Percentiles rank a stretch among this genome's conserved stretches.
phyloP scores from a whole-genome alignment of 2,797 vertebrate genomes.

The Notolepis coatsorum region DNA sequence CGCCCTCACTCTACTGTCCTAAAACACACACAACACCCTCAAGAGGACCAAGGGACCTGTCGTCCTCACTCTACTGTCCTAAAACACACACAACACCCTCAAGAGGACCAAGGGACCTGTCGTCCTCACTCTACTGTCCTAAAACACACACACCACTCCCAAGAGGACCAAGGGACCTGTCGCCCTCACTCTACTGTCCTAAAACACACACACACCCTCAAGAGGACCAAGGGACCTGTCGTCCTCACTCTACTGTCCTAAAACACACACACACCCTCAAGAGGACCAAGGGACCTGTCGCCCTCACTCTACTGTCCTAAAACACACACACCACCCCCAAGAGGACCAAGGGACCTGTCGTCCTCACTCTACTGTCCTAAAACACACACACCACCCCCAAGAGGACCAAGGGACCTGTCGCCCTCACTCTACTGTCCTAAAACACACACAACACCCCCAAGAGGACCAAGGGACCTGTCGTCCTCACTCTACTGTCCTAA shows the following conservation, averaged over 20 bases:
- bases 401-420: slow-evolving; percentile 89
- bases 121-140: slow-evolving; percentile 89
- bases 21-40: too few species aligned
- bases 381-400: too few species aligned
- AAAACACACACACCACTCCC: too few species aligned
- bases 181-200: slow-evolving; percentile 89
- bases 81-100: too few species aligned
- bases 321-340: too few species aligned
- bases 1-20: slow-evolving; percentile 89
- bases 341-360: slow-evolving; percentile 89
- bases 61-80: slow-evolving; percentile 89
- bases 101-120: slow-evolving; percentile 91
- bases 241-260: slow-evolving; percentile 90
- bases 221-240: slow-evolving; percentile 89
- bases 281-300: slow-evolving; percentile 89
- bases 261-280: slow-evolving; percentile 93
- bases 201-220: too few species aligned
- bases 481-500: slow-evolving; percentile 90
- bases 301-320: slow-evolving; percentile 90
- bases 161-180: slow-evolving; percentile 91
- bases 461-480: slow-evolving; percentile 89
- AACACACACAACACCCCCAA: slow-evolving; percentile 93
- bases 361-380: slow-evolving; percentile 90
- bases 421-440: slow-evolving; percentile 90
- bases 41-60: slow-evolving; percentile 91